Evolutionary conservation across 2,113 vertebrate genomes (phyloP).

Genomic region (Lasiurus cinereus): DNA sequence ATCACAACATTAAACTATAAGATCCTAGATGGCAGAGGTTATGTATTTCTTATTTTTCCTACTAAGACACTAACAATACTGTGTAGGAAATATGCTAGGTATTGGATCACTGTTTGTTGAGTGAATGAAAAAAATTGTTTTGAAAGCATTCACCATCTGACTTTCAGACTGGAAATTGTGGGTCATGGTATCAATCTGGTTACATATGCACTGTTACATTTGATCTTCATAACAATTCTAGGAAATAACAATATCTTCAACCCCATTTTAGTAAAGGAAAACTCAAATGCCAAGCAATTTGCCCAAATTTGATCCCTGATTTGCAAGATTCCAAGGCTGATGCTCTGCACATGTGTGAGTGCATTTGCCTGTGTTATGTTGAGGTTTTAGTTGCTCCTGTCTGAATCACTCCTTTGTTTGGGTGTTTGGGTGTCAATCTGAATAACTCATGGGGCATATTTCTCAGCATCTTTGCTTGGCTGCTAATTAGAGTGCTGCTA

Average conservation of each 20-base stretch:
- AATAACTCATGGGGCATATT: not conserved
- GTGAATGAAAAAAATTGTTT: not conserved
- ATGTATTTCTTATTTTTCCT: constrained; percentile 24
- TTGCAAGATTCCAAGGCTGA: not conserved
- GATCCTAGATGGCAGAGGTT: not conserved
- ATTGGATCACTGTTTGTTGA: constrained; percentile 28
- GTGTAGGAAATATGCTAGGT: not conserved
- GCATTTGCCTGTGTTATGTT: accelerated
- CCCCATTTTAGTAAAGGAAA: not conserved
- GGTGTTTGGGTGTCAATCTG: not conserved
- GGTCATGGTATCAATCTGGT: not conserved
- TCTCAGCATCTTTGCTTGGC: constrained; percentile 4
- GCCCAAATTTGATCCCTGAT: not conserved
- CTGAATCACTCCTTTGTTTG: not conserved
- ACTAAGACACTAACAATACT: not conserved
- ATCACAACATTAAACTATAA: not conserved
- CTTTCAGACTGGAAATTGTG: not conserved
- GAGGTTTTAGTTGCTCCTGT: not conserved
- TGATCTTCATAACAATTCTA: not conserved
- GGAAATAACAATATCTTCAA: no score
- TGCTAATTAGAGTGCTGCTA: constrained; percentile 1
- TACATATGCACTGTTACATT: not conserved
- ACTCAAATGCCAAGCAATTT: not conserved
- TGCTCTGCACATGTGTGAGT: not conserved
- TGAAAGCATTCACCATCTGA: not conserved